phyloP scores from a whole-genome alignment of 1,140 invertebrate genomes.

The Acyrthosiphon pisum region DNA sequence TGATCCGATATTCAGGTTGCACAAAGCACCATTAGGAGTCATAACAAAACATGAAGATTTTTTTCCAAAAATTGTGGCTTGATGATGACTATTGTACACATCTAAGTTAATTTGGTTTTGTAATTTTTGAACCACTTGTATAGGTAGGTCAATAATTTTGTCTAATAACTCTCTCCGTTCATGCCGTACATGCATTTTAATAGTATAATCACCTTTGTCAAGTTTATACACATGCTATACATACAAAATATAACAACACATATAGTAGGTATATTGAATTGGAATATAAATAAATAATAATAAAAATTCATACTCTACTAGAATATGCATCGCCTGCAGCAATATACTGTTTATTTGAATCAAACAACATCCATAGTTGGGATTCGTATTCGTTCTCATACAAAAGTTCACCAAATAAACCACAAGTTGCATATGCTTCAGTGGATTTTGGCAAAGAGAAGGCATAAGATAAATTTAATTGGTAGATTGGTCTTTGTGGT shows the following conservation, averaged over 20 bases:
- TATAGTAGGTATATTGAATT: background rate
- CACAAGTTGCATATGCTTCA: conserved; percentile 82
- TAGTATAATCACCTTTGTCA: conserved; percentile 93
- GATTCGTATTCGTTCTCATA: conserved; percentile 96
- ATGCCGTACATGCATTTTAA: conserved; percentile 87
- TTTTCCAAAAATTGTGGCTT: conserved; percentile 77
- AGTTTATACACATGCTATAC: conserved; percentile 82
- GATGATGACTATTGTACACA: conserved; percentile 67
- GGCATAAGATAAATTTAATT: conserved; percentile 84
- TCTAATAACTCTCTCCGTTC: conserved; percentile 88
- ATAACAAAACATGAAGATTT: conserved; percentile 73
- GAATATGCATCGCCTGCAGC: conserved; percentile 89
- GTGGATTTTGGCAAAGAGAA: conserved; percentile 82
- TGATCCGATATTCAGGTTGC: conserved; percentile 80
- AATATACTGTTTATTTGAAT: conserved; percentile 88
- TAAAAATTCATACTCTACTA: conserved; percentile 60
- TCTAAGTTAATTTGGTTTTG: conserved; percentile 72
- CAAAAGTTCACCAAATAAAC: conserved; percentile 82
- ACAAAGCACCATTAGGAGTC: conserved; percentile 67
- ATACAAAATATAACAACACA: conserved; percentile 55
- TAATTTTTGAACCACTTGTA: conserved; percentile 82
- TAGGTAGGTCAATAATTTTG: conserved; percentile 77
- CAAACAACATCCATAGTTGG: conserved; percentile 95
- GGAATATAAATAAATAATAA: background rate
- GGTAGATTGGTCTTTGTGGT: conserved; percentile 86